Percentiles rank a stretch among this genome's conserved stretches.
phyloP scores from a whole-genome alignment of 2,113 vertebrate species.

The Calypte anna region DNA sequence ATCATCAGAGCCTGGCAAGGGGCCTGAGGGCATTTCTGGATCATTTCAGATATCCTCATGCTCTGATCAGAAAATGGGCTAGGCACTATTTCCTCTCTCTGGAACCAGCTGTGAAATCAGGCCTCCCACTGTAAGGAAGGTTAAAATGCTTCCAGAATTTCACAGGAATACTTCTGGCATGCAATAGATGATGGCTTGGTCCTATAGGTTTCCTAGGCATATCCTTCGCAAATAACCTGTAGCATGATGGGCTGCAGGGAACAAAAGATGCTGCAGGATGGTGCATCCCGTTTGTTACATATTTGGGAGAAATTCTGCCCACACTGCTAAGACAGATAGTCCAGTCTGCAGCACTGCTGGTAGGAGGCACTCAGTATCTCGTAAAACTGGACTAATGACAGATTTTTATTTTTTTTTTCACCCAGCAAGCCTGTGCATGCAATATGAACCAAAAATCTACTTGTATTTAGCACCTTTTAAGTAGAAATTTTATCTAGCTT shows the following conservation, averaged over 20 bases:
- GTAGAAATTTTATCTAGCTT: neutral
- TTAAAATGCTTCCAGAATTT: neutral
- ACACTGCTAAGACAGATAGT: neutral
- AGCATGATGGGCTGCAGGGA: neutral
- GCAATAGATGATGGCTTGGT: accelerated
- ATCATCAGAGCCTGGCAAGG: neutral
- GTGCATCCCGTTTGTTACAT: neutral
- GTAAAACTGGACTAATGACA: neutral
- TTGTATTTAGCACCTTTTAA: neutral
- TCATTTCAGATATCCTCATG: neutral
- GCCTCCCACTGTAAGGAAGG: neutral
- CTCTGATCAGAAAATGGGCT: neutral
- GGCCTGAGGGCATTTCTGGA: neutral
- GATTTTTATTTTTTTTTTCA: neutral
- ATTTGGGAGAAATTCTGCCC: neutral
- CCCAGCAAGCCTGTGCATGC: neutral
- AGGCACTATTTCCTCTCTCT: neutral
- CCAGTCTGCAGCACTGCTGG: neutral
- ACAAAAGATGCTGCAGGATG: neutral
- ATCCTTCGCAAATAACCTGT: neutral
- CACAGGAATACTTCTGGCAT: neutral
- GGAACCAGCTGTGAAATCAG: neutral
- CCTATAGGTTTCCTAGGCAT: neutral
- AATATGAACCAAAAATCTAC: constrained; percentile 5
- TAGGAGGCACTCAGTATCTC: neutral